Percentiles rank a stretch among this genome's conserved stretches.
Evolutionary conservation across 2,888 invertebrate species (phyloP).

Genomic region (Euphydryas editha): DNA sequence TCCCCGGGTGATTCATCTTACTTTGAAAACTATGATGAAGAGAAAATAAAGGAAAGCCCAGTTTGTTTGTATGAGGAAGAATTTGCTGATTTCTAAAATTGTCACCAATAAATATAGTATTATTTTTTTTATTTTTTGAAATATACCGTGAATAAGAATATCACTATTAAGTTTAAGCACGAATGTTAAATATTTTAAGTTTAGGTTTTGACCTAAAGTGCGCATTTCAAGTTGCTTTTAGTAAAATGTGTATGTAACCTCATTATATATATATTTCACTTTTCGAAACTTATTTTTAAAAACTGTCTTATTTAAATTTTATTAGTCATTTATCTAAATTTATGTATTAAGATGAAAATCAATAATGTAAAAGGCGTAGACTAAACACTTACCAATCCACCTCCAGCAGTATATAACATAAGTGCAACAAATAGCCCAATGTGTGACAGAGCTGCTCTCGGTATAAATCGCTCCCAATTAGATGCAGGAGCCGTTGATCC

Average conservation of each 20-base stretch:
- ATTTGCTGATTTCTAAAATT: constrained; percentile 86
- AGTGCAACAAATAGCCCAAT: constrained; percentile 89
- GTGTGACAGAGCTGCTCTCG: constrained; percentile 88
- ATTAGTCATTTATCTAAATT: not conserved
- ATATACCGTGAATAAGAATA: constrained; percentile 16
- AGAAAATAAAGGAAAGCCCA: constrained; percentile 77
- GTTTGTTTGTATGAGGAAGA: constrained; percentile 84
- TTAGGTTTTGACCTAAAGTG: constrained; percentile 40
- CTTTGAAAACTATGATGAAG: constrained; percentile 86
- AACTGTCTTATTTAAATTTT: too few relatives aligned
- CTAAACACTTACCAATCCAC: constrained; percentile 88
- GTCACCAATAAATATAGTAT: not conserved
- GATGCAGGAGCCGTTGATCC: constrained; percentile 65
- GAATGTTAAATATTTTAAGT: constrained; percentile 35
- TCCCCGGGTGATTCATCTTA: constrained; percentile 87
- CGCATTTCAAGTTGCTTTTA: constrained; percentile 12
- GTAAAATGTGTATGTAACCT: constrained; percentile 14
- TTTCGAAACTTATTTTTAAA: not conserved
- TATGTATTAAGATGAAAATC: not conserved
- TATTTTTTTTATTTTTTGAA: constrained; percentile 6
- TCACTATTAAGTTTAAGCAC: constrained; percentile 20
- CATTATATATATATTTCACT: not conserved
- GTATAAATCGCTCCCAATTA: constrained; percentile 82
- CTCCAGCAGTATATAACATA: constrained; percentile 90
- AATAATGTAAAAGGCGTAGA: not conserved